Percentiles rank a stretch among this genome's conserved stretches.
These are phyloP conservation scores for Philereme transversata DNA, from an alignment of 2,888 invertebrate species.

Conservation along the genomic window DNA sequence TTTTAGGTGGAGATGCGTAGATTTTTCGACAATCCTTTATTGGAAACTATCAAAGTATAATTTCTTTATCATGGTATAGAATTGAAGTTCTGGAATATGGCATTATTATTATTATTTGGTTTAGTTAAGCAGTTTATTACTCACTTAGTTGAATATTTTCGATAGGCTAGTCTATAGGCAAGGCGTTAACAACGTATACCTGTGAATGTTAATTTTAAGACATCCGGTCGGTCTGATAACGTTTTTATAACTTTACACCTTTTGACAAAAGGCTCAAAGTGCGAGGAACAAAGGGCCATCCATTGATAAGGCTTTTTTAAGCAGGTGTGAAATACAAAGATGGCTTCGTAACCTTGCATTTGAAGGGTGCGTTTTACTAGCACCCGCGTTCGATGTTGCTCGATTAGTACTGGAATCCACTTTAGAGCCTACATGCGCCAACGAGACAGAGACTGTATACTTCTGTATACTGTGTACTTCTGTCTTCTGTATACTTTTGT, in stretches of 20 bases:
- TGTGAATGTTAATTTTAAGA: constrained; percentile 38
- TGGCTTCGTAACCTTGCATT: neutral
- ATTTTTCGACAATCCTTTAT: no score
- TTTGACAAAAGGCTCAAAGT: constrained; percentile 44
- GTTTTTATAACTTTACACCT: constrained; percentile 49
- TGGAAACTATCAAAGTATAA: no score
- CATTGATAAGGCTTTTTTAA: constrained; percentile 31
- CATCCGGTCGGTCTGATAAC: constrained; percentile 44
- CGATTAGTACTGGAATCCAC: no score
- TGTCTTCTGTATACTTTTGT: no score
- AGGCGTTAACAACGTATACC: constrained; percentile 24
- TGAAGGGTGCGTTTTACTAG: neutral
- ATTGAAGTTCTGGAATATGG: no score
- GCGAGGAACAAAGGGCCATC: constrained; percentile 25
- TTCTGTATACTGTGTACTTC: no score
- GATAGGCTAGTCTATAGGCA: neutral
- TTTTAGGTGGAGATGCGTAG: no score
- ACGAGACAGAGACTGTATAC: no score
- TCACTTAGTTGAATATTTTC: neutral
- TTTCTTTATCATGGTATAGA: no score
- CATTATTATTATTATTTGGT: neutral
- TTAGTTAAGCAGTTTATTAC: neutral
- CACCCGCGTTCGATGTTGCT: neutral
- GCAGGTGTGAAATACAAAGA: constrained; percentile 34
- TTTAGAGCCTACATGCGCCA: no score